Evolutionary conservation across 2,888 invertebrate genomes (phyloP), one percentile per base, ranked within the genome.

Genomic region (Noctua janthina): DNA sequence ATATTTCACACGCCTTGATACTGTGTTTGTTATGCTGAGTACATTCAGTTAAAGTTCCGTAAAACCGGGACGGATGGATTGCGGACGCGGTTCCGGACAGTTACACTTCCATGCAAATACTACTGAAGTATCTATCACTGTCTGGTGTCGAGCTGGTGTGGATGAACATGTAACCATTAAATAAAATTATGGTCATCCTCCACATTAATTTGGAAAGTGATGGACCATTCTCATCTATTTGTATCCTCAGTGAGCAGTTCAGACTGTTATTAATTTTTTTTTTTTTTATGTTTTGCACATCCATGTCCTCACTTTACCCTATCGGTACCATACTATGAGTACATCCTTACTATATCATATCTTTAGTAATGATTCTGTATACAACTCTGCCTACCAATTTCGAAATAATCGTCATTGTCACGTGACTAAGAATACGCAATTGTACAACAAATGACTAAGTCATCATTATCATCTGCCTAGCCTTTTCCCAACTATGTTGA

Each of bases 1-100:
- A 69, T 39, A 46, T 68, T 87, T 85, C 87, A 83, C 88, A 83
- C 78, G 85, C 67, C n/a, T 59, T 15, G 0, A 29, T 71, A 35
- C 23, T 15, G 6, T 23, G 29, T 29, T 20, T 49, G 23, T n/a
- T 67, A 67, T 4, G 43, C 43, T n/a, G 13, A 43, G n/a, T 68
- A n/a, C n/a, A n/a, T 68, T n/a, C 23, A 23, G 43, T 67, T 35
- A 39, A 66, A 29, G 2, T 62, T 29, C 7, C 0, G 62, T 29
- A 6, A 17, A 15, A 29, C 29, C 7, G 15, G 20, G 35, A 64
- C 35, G 64, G 8, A 35, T 64, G 1, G 10, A 64, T 64, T 64
- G 3, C 35, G 35, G 4, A 10, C 35, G 17, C 20, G 1, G 20
- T 0, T 35, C 35, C 8, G 3, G 64, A 64, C 35, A 64, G 0